Evolutionary conservation across 2,888 invertebrate genomes (phyloP), one percentile per base, ranked within the genome.

Genomic region (Miltochrista miniata): DNA sequence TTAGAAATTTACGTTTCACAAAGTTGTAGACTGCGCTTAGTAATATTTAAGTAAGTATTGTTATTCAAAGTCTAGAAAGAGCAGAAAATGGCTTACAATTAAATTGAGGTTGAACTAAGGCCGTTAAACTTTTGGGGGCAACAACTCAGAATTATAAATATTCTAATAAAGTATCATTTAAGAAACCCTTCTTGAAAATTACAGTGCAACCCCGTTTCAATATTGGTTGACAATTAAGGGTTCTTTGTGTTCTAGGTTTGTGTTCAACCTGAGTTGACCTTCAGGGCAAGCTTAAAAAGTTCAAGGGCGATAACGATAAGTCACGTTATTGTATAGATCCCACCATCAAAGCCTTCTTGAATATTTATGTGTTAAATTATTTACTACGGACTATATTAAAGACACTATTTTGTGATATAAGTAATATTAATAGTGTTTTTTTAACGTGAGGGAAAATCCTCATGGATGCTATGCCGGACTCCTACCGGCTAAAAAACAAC

Each of bases 261-360:
- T n/a, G n/a, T n/a, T n/a, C 45, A 47, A 35, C 40, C 35, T 14
- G 15, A 43, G 31, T 8, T 56, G 56, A 54, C 65, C 65, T 65
- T 65, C 60, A 24, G 36, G 57, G 43, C 12, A n/a, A 49, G 51
- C 40, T 59, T 45, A 52, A 35, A 29, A 54, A 55, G 65, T 63
- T 66, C 66, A 66, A 63, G 58, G 66, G 47, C 51, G 53, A 53
- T 58, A 44, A 37, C 51, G 40, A 36, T 53, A 52, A 61, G 58
- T 58, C 63, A 63, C 63, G 60, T 59, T 48, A 64, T 35, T 52
- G 53, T 46, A 40, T 51, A 50, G 58, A 58, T 58, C 49, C 49
- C 33, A 54, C 46, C 38, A 35, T 48, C 14, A 15, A 45, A 38
- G 12, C 30, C 5, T 33, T 31, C 15, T 39, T 10, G 13, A 18